Evolutionary conservation across 2,888 invertebrate genomes (phyloP).

Genomic region (Gymnoscelis rufifasciata): DNA sequence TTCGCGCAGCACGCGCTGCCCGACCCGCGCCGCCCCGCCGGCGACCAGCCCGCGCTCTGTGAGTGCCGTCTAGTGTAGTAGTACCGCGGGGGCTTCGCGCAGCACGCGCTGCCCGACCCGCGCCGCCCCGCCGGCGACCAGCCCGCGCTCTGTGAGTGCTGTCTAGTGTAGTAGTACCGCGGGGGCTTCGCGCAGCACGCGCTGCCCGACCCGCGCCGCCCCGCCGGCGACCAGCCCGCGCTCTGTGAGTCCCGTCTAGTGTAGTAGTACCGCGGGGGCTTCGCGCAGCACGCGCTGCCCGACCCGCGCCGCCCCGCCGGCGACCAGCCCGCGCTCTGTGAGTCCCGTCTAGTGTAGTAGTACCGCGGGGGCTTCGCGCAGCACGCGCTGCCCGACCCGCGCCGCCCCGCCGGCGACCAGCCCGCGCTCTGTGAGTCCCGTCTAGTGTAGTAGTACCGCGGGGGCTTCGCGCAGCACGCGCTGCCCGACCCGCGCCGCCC

Average conservation of each 20-base stretch:
- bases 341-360: too few relatives aligned
- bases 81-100: conserved; percentile 94
- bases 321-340: conserved; percentile 62
- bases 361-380: conserved; percentile 96
- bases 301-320: conserved; percentile 88
- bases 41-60: conserved; percentile 68
- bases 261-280: conserved; percentile 94
- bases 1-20: conserved; percentile 94
- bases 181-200: conserved; percentile 95
- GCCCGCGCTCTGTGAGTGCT: conserved; percentile 52
- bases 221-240: conserved; percentile 77
- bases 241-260: conserved; percentile 50
- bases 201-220: conserved; percentile 89
- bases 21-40: conserved; percentile 87
- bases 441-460: too few relatives aligned
- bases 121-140: conserved; percentile 83
- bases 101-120: conserved; percentile 92
- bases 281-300: conserved; percentile 92
- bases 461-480: conserved; percentile 94
- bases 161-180: conserved; percentile 94
- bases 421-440: conserved; percentile 56
- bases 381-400: conserved; percentile 91
- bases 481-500: conserved; percentile 90
- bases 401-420: conserved; percentile 82
- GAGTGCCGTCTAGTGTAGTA: conserved; percentile 88